These are phyloP conservation scores for Gastracanthus pulcherrimus DNA, from an alignment of 2,888 invertebrate genomes.

Conservation along the genomic window DNA sequence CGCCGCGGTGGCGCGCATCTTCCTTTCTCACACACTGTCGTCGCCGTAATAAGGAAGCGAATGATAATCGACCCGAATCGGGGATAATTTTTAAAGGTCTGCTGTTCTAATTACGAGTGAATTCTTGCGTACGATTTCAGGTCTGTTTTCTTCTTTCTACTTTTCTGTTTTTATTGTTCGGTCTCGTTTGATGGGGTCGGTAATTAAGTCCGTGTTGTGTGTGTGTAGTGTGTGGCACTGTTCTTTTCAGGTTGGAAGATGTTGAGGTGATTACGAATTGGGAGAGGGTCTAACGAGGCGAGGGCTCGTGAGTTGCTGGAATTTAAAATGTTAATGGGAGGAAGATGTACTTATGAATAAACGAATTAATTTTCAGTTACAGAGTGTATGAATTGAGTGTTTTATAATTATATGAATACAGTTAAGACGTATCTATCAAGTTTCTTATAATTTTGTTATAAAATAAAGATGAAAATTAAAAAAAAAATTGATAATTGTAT, in stretches of 20 bases:
- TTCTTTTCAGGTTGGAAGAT: not conserved
- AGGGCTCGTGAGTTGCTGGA: no score
- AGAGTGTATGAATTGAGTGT: no score
- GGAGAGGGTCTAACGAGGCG: not conserved
- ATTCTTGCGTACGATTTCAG: constrained; percentile 11
- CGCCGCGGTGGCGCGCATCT: no score
- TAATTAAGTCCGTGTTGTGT: not conserved
- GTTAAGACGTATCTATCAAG: no score
- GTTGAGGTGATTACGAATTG: not conserved
- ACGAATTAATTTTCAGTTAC: not conserved
- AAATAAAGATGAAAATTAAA: no score
- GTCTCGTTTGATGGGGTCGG: not conserved
- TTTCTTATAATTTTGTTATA: no score
- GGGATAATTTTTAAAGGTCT: not conserved
- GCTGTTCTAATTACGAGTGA: constrained; percentile 18
- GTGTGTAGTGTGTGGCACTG: no score
- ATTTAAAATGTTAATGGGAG: no score
- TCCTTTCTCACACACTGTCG: constrained; percentile 11
- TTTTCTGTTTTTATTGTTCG: not conserved
- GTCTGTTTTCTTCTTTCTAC: not conserved
- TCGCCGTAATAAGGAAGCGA: not conserved
- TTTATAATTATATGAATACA: no score
- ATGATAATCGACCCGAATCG: constrained; percentile 42
- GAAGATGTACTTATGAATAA: no score
- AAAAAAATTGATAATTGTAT: no score